Evolutionary conservation across 1,140 invertebrate species (phyloP).

Genomic region (Lethrus apterus): DNA sequence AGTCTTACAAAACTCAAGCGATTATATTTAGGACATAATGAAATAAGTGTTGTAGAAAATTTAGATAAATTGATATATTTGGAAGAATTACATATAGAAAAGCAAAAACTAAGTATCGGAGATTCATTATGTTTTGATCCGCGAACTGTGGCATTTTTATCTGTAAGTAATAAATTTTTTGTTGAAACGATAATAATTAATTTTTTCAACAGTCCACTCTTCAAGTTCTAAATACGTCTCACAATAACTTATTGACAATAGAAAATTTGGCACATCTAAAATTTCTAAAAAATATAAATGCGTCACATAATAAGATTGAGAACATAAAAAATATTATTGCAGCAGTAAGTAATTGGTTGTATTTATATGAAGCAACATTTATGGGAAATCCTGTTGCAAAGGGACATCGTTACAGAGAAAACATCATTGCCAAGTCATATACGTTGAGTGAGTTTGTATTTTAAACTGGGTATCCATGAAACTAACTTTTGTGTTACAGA

Average conservation of each 20-base stretch:
- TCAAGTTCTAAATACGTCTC: slow-evolving; percentile 45
- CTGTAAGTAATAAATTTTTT: slow-evolving; percentile 43
- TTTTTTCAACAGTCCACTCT: slow-evolving; percentile 39
- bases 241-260: slow-evolving; percentile 44
- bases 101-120: slow-evolving; percentile 49
- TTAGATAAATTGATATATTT: slow-evolving; percentile 52
- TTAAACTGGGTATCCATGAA: slow-evolving; percentile 4
- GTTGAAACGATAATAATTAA: slow-evolving; percentile 8
- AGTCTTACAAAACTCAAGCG: slow-evolving; percentile 52
- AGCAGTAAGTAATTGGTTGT: slow-evolving; percentile 44
- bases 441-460: slow-evolving; percentile 45
- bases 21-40: slow-evolving; percentile 59
- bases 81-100: slow-evolving; percentile 59
- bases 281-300: slow-evolving; percentile 42
- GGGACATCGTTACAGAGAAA: slow-evolving; percentile 55
- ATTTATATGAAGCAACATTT: slow-evolving; percentile 48
- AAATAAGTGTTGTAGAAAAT: slow-evolving; percentile 60
- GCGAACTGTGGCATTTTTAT: slow-evolving; percentile 48
- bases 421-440: slow-evolving; percentile 52
- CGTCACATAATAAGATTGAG: slow-evolving; percentile 44
- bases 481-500: slow-evolving; percentile 25
- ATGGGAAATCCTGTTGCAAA: slow-evolving; percentile 53
- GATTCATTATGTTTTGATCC: slow-evolving; percentile 62
- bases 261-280: slow-evolving; percentile 40
- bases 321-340: slow-evolving; percentile 45